phyloP scores from a whole-genome alignment of 2,888 invertebrate genomes.

The Craniophora ligustri region DNA sequence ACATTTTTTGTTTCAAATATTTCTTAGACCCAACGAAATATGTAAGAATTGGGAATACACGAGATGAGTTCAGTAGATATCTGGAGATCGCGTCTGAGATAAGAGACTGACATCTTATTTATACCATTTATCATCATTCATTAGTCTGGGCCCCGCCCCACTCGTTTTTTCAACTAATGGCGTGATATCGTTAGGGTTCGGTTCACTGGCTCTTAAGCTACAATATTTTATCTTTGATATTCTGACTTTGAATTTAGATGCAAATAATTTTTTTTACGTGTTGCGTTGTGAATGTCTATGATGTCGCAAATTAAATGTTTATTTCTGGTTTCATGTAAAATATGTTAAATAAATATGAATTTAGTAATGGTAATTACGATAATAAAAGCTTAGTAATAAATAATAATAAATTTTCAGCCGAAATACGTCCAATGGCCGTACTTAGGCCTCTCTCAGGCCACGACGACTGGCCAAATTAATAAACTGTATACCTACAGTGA shows the following conservation, averaged over 20 bases:
- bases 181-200: conserved; percentile 27
- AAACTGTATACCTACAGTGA: too few species aligned
- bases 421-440: too few species aligned
- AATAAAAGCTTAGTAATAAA: too few species aligned
- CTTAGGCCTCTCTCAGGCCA: too few species aligned
- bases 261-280: background rate
- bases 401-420: too few species aligned
- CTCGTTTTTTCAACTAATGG: conserved; percentile 49
- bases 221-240: conserved; percentile 19
- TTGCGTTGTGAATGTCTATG: too few species aligned
- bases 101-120: conserved; percentile 60
- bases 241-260: conserved; percentile 5
- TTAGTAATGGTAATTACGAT: too few species aligned
- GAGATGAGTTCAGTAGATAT: conserved; percentile 53
- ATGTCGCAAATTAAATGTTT: too few species aligned
- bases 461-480: too few species aligned
- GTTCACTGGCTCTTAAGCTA: conserved; percentile 31
- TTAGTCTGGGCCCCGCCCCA: conserved; percentile 52
- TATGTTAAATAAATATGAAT: too few species aligned
- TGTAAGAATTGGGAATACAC: conserved; percentile 25
- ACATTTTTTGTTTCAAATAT: background rate
- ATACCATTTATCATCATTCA: conserved; percentile 64
- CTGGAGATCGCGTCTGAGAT: conserved; percentile 57
- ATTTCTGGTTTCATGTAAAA: too few species aligned
- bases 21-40: conserved; percentile 21